Evolutionary conservation across 1,140 invertebrate genomes (phyloP).

Genomic region (Mesaphorura yosii): DNA sequence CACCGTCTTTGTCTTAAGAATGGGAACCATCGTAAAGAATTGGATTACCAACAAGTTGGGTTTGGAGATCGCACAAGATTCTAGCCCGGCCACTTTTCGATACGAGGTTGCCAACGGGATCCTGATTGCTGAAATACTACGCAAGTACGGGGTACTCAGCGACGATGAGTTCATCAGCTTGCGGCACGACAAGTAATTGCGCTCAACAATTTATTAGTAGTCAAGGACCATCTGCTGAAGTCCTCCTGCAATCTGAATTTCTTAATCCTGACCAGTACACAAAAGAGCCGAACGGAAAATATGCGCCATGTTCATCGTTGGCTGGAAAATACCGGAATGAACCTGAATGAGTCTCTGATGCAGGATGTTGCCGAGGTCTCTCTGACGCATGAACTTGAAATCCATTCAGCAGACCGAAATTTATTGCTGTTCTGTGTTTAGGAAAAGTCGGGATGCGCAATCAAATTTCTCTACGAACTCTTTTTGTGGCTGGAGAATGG

Average conservation of each 20-base stretch:
- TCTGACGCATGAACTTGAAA: neutral
- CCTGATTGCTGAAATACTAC: conserved; percentile 4
- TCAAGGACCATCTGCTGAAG: too few relatives aligned
- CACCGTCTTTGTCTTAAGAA: too few relatives aligned
- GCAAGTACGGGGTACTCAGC: conserved; percentile 5
- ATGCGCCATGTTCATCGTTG: neutral
- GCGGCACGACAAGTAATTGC: neutral
- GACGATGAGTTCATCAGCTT: conserved; percentile 8
- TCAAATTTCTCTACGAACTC: conserved; percentile 3
- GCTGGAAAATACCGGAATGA: neutral
- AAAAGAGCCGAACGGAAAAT: neutral
- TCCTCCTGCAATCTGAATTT: neutral
- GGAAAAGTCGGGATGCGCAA: neutral
- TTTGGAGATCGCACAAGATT: neutral
- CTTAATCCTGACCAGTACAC: neutral
- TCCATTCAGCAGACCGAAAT: neutral
- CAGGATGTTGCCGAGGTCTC: neutral
- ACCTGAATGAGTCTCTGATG: neutral
- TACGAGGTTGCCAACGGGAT: neutral
- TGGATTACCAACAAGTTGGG: conserved; percentile 3
- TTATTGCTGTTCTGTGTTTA: neutral
- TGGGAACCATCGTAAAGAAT: neutral
- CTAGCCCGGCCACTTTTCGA: neutral
- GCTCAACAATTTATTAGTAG: too few relatives aligned
- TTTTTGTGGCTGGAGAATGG: neutral